A percentile compares a stretch with the other conserved stretches of the same genome.
Conservation (phyloP, 30 jellyfish, hydroid and myxozoan species). For the Catostylus mosaicus region DNA sequence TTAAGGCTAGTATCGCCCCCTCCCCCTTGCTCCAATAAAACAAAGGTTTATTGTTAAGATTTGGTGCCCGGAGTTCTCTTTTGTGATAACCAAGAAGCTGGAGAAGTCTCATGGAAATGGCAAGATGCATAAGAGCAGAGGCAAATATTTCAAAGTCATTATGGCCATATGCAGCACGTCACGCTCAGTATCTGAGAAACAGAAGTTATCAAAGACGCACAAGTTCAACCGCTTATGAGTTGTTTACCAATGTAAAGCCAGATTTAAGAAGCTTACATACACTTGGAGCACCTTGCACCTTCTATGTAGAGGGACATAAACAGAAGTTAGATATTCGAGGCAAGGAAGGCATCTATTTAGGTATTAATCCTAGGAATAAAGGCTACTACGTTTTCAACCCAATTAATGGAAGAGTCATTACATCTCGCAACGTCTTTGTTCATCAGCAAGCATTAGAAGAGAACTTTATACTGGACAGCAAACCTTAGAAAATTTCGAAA, state of each 20-base stretch:
- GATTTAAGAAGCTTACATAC: conserved; percentile 35
- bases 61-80: no score
- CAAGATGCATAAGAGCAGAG: conserved; percentile 43
- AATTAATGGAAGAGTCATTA: conserved; percentile 12
- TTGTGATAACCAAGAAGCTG: no score
- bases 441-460: conserved; percentile 15
- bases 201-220: conserved; percentile 50
- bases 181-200: conserved; percentile 58
- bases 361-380: conserved; percentile 32
- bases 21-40: no score
- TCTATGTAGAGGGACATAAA: conserved; percentile 41
- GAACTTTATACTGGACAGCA: neutral
- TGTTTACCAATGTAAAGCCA: conserved; percentile 28
- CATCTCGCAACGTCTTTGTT: conserved; percentile 27
- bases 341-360: conserved; percentile 36
- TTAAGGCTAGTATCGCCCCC: no score
- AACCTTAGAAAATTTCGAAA: neutral
- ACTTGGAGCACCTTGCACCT: conserved; percentile 38
- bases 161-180: conserved; percentile 54
- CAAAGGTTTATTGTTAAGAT: no score
- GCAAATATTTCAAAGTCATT: conserved; percentile 33
- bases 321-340: conserved; percentile 43
- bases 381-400: conserved; percentile 27
- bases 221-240: conserved; percentile 39
- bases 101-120: conserved; percentile 63